Conservation (phyloP, 2,113 vertebrate species). For the Neolamprologus falcicula region DNA sequence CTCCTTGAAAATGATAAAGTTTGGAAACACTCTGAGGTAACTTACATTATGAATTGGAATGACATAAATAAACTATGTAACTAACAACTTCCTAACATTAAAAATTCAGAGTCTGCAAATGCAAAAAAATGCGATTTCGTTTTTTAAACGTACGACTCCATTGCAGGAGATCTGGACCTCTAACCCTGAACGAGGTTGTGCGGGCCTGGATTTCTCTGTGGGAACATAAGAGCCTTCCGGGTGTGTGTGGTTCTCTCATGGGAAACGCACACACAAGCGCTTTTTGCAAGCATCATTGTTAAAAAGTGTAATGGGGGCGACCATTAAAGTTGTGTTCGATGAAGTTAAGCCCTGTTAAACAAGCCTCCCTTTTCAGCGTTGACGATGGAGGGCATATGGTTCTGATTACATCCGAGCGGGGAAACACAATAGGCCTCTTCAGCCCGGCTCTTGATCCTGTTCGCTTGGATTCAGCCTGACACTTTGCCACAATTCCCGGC, state of each 20-base stretch:
- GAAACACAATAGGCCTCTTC: slow-evolving; percentile 68
- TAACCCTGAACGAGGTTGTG: background rate
- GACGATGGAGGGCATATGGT: slow-evolving; percentile 58
- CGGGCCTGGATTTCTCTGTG: background rate
- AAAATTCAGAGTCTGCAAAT: background rate
- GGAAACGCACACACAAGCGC: background rate
- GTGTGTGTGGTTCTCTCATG: background rate
- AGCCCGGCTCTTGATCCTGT: slow-evolving; percentile 60
- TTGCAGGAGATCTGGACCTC: background rate
- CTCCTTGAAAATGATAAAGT: background rate
- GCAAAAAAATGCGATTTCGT: rapidly evolving
- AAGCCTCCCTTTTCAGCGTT: slow-evolving; percentile 16
- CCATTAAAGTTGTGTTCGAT: slow-evolving; percentile 70
- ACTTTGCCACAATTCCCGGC: slow-evolving; percentile 59
- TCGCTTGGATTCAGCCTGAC: slow-evolving; percentile 64
- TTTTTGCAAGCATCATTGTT: slow-evolving; percentile 58
- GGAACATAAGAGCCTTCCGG: background rate
- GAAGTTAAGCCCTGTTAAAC: slow-evolving; percentile 55
- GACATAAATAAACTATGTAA: background rate
- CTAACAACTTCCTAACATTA: background rate
- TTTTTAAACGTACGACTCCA: background rate
- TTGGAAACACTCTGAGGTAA: background rate
- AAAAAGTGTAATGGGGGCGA: slow-evolving; percentile 51
- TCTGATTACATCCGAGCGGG: slow-evolving; percentile 49
- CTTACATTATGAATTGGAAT: rapidly evolving